Evolutionary conservation across 2,797 vertebrate genomes (phyloP), one percentile per base, ranked within the genome.

Genomic region (Nothura maculosa): DNA sequence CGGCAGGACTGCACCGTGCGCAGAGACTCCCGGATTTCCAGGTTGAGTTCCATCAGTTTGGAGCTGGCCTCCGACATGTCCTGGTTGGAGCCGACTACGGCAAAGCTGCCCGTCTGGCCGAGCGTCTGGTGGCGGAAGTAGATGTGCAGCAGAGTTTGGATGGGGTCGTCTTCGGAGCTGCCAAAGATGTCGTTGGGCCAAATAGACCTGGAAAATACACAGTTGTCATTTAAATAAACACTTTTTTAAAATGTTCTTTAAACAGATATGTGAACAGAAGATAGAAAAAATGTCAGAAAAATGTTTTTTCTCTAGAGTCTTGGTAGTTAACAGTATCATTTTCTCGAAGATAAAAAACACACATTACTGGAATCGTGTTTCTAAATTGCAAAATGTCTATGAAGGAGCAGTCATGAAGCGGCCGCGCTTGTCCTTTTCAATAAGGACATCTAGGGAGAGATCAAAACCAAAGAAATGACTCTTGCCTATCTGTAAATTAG

Each of bases 141-240:
- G 93, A 99, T 99, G 97, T 99, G 99, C 96, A 99, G 97, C 79
- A 99, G 96, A 0, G 99, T 99, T 97, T 99, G 98, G 93, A 99
- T 98, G 0, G 99, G 98, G 76, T 99, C 97, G 32, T 99, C 99
- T 9, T 98, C 98, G 83, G 98, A 98, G 60, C 98, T 98, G 97
- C 99, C 99, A 18, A 99, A 99, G 96, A 99, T 99, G 92, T 99
- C 99, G 1, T 98, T 99, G 75, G 99, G 99, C 99, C 99, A 99
- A 85, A 99, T 96, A 68, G 98, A 98, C 95, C 99, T 99, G 96
- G 40, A 89, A 89, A 96, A 95, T 9, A 95, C 15, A 97, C 7
- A 85, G 38, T 60, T 86, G 40, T 16, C 22, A 85, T 68, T 81
- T 64, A 80, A 87, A 43, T 5, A 5, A 63, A 25, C 25, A 47